These are phyloP conservation scores for Drosophila ananassae DNA, from an alignment of 1,140 invertebrate genomes.

Conservation along the genomic window DNA sequence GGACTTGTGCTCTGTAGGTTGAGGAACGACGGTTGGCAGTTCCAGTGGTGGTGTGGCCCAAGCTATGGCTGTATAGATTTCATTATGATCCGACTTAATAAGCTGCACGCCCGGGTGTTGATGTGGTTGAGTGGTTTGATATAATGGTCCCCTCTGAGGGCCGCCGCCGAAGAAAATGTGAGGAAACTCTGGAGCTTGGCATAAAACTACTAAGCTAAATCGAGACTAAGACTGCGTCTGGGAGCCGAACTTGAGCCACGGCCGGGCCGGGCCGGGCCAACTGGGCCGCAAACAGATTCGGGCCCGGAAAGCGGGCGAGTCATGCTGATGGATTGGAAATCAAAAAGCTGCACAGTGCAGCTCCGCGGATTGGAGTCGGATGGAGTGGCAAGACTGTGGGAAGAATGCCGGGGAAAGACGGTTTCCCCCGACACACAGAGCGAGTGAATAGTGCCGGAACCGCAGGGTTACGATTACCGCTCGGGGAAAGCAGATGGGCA, in stretches of 20 bases:
- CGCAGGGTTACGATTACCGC: too few relatives aligned
- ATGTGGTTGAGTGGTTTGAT: slow-evolving; percentile 70
- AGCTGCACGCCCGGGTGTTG: slow-evolving; percentile 52
- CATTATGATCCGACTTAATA: slow-evolving; percentile 66
- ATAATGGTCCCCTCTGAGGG: slow-evolving; percentile 60
- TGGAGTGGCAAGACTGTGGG: slow-evolving; percentile 21
- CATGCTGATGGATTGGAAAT: slow-evolving; percentile 58
- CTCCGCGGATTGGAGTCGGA: slow-evolving; percentile 18
- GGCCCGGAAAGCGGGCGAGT: slow-evolving; percentile 35
- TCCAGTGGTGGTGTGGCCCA: slow-evolving; percentile 10
- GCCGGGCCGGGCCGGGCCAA: neutral
- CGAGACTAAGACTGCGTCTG: slow-evolving; percentile 10
- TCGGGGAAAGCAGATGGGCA: slow-evolving; percentile 15
- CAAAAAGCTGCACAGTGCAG: slow-evolving; percentile 11
- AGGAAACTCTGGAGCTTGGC: neutral
- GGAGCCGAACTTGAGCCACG: neutral
- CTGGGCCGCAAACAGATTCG: neutral
- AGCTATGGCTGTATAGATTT: slow-evolving; percentile 53
- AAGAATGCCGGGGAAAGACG: slow-evolving; percentile 12
- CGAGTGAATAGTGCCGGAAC: too few relatives aligned
- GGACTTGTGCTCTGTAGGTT: too few relatives aligned
- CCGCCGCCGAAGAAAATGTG: slow-evolving; percentile 15
- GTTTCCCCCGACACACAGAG: too few relatives aligned
- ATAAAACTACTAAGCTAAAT: slow-evolving; percentile 18
- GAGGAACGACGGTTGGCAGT: too few relatives aligned